Percentiles rank a stretch among this genome's conserved stretches.
phyloP scores from a whole-genome alignment of 92 coral and sea anemone genomes.

The Actinostola sp. region DNA sequence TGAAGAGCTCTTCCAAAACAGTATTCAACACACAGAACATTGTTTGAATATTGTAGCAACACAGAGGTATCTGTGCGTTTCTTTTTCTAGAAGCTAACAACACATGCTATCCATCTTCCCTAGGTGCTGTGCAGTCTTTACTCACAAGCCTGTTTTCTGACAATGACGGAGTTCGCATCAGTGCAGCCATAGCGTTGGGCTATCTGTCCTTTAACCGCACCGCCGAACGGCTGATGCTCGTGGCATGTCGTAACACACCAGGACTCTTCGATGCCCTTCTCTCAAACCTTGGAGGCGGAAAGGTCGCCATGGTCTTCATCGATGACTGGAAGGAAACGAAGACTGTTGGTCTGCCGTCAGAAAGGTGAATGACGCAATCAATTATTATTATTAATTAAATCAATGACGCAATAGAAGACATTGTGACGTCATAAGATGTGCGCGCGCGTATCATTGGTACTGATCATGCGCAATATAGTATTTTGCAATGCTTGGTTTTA shows the following conservation, averaged over 20 bases:
- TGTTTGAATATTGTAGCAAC: too few species aligned
- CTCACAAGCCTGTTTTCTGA: conserved; percentile 73
- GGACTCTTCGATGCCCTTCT: conserved; percentile 80
- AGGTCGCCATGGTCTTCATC: conserved; percentile 91
- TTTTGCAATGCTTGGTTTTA: too few species aligned
- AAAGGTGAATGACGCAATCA: conserved; percentile 57
- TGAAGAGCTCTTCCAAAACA: too few species aligned
- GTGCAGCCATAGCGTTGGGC: conserved; percentile 98
- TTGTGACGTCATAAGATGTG: too few species aligned
- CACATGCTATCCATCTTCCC: too few species aligned
- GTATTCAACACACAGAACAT: too few species aligned
- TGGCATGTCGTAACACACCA: conserved; percentile 94
- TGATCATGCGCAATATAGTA: background rate
- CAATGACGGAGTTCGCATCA: conserved; percentile 92
- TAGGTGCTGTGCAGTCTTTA: conserved; percentile 87
- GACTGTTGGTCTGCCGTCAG: conserved; percentile 88
- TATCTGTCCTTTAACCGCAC: conserved; percentile 95
- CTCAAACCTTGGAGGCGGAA: conserved; percentile 89
- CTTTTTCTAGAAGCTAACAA: too few species aligned
- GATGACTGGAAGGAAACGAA: conserved; percentile 92
- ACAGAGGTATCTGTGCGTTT: too few species aligned
- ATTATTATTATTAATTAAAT: background rate
- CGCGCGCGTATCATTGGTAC: background rate
- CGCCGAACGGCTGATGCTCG: conserved; percentile 92
- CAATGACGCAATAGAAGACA: background rate